Evolutionary conservation across 2,113 vertebrate genomes (phyloP).

Genomic region (Hydrolagus affinis): DNA sequence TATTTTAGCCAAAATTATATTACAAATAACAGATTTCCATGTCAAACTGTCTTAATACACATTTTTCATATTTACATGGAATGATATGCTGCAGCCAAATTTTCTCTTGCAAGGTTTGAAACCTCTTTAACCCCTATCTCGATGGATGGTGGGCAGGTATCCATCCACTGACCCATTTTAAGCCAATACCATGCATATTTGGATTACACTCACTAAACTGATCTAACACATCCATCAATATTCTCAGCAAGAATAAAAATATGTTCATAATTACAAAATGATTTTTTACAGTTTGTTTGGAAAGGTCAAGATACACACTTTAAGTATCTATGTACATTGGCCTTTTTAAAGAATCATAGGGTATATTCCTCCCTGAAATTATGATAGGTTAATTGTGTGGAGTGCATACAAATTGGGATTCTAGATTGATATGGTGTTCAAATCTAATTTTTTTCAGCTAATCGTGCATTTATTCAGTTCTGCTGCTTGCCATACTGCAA

Average conservation of each 20-base stretch:
- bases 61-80: background rate
- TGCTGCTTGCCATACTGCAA: background rate
- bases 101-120: background rate
- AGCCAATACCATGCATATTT: too few relatives aligned
- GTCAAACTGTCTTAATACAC: background rate
- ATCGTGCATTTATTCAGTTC: background rate
- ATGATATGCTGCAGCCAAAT: background rate
- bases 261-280: constrained; percentile 13
- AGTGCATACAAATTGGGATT: background rate
- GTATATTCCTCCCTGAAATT: constrained; percentile 4
- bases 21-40: background rate
- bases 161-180: too few relatives aligned
- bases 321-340: constrained; percentile 14
- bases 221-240: background rate
- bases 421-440: background rate
- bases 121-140: background rate
- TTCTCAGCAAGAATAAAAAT: constrained; percentile 11
- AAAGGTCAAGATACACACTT: constrained; percentile 11
- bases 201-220: too few relatives aligned
- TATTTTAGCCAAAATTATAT: constrained; percentile 2
- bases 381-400: background rate
- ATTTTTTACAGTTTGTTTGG: constrained; percentile 7
- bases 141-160: too few relatives aligned
- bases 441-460: background rate
- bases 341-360: background rate